Evolutionary conservation across 2,797 vertebrate genomes (phyloP), one percentile per base, ranked within the genome.

Genomic region (Clarias fuscus): DNA sequence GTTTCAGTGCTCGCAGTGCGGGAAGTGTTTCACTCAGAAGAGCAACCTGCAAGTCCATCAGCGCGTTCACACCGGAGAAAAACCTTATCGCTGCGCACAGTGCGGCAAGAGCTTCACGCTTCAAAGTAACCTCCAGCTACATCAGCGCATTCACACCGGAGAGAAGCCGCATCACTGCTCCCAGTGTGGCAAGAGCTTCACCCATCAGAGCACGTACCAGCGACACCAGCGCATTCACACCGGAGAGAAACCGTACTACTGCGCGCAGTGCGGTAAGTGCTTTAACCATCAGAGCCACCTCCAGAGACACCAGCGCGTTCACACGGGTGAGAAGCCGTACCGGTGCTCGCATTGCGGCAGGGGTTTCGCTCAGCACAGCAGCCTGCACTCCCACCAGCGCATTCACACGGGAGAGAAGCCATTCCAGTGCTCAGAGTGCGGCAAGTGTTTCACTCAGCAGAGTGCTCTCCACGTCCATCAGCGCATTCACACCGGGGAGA

Each of bases 191-290:
- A 72, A 43, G 70, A 43, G 70, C 3, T 72, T 72, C 15, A 72
- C 37, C 13, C 70, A 72, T 40, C 70, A 72, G 20, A 72, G 70
- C 43, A 40, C 37, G 13, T 40, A 24, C 20, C 70, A 72, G 2
- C 70, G 70, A 43, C 70, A 72, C 37, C 70, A 72, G 70, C 70
- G 70, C 20, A 43, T 72, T 43, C 70, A 72, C 70, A 72, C 70
- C 11, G 70, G 70, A 43, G 37, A 72, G 20, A 72, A 72, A 11
- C 70, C 70, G 0, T 72, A 72, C 43, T 40, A 72, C 20, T 72
- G 70, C 22, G 11, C 70, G 5, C 20, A 72, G 70, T 72, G 70
- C 11, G 37, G 11, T 4, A 72, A 72, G 70, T 43, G 70, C 24
- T 72, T 72, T 22, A 40, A 40, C 43, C 70, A 72, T 40, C 70